These are phyloP conservation scores for Dasysyrphus albostriatus DNA, from an alignment of 2,888 invertebrate genomes.

Conservation along the genomic window DNA sequence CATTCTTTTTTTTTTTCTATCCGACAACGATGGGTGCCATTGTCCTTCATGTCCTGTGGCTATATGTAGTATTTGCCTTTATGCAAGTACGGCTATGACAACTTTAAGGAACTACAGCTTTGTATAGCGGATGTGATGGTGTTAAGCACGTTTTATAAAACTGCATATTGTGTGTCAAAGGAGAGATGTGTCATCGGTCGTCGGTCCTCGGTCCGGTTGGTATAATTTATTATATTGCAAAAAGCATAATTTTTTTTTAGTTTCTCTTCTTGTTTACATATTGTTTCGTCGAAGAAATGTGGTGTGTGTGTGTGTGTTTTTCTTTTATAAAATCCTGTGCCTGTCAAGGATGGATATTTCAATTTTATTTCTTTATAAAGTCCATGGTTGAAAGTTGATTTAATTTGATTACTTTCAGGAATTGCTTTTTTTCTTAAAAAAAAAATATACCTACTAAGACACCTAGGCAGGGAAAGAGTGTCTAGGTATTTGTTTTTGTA, in stretches of 20 bases:
- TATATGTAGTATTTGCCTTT: slow-evolving; percentile 4
- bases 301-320: background rate
- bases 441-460: too few relatives aligned
- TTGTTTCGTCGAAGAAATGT: background rate
- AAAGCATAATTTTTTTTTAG: background rate
- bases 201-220: background rate
- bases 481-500: too few relatives aligned
- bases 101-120: slow-evolving; percentile 20
- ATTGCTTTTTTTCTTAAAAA: too few relatives aligned
- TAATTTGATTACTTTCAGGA: background rate
- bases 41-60: slow-evolving; percentile 7
- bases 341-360: background rate
- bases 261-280: background rate
- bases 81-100: background rate
- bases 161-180: slow-evolving; percentile 42
- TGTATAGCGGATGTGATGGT: background rate
- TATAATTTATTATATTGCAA: background rate
- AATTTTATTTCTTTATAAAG: background rate
- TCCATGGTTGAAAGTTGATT: background rate
- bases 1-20: slow-evolving; percentile 32
- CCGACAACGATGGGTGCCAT: background rate
- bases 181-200: slow-evolving; percentile 5
- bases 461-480: too few relatives aligned
- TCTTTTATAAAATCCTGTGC: background rate
- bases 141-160: slow-evolving; percentile 12